Percentiles rank a stretch among this genome's conserved stretches.
Conservation (phyloP, 2,113 vertebrate species). For the Cryptotis parvus region DNA sequence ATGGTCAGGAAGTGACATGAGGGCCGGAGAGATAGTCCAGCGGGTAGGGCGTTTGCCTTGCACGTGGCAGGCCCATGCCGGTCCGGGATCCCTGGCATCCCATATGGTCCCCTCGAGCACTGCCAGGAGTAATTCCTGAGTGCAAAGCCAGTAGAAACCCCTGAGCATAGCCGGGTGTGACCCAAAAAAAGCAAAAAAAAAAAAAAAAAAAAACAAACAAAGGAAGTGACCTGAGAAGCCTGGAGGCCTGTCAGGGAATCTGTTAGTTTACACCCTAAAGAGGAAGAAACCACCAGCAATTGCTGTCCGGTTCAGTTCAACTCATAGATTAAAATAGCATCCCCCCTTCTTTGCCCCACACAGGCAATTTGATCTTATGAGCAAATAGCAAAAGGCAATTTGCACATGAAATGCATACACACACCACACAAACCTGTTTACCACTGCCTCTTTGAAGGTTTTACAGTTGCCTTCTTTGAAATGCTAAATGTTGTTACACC, state of each 20-base stretch:
- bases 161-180: no score
- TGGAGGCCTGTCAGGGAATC: not conserved
- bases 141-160: no score
- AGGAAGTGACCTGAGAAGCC: slow-evolving; percentile 50
- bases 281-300: slow-evolving; percentile 48
- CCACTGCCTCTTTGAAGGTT: not conserved
- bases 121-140: no score
- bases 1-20: slow-evolving; percentile 49
- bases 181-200: no score
- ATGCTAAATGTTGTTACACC: not conserved
- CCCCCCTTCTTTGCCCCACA: not conserved
- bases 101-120: no score
- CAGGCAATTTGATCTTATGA: slow-evolving; percentile 29
- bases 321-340: slow-evolving; percentile 52
- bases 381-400: slow-evolving; percentile 50
- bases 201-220: no score
- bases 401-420: not conserved
- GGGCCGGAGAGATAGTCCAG: no score
- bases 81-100: no score
- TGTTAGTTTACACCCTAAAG: not conserved
- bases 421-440: not conserved
- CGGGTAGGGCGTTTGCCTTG: no score
- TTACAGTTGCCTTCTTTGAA: slow-evolving; percentile 53
- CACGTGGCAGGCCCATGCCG: no score
- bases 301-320: slow-evolving; percentile 31